Evolutionary conservation across 2,113 vertebrate species (phyloP), one percentile per base, ranked within the genome.

Genomic region (Ornithorhynchus anatinus): DNA sequence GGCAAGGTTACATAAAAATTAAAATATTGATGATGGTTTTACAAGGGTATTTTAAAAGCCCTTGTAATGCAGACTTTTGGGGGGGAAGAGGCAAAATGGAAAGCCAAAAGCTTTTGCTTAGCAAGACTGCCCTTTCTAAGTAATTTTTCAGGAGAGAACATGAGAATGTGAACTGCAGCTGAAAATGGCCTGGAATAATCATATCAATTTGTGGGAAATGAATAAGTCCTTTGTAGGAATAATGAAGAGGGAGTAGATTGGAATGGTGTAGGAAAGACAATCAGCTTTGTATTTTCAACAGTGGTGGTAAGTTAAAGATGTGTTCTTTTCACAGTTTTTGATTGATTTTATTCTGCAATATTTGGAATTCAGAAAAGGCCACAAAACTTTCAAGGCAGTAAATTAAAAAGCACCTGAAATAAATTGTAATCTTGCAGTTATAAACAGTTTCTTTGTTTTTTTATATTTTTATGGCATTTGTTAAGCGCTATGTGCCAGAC

Each of bases 141-240:
- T 23, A 39, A 4, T 63, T 79, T 77, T 65, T 75, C 79, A 79
- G 57, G 25, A 66, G 81, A n/a, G 52, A 74, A 40, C 68, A 50
- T n/a, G 45, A 61, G 60, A 60, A n/a, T 63, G 45, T 60, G 74
- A 75, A 31, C 43, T 45, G 64, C 1, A 2, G 50, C 45, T 40
- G 66, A 80, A 66, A 80, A 60, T 38, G 23, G 66, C 59, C 72
- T 77, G 59, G 32, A 62, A 43, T 77, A 53, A 44, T 73, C 42
- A 48, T 67, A 48, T 75, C 12, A 48, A 36, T 54, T 75, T 66
- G 63, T n/a, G 31, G 58, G 66, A 75, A 77, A 76, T 86, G 78
- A 88, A 63, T 78, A 48, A 53, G 62, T 33, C 65, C 84, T 89
- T 80, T 77, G 66, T 85, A 75, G 37, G 8, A 44, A 45, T 39